Percentiles rank a stretch among this genome's conserved stretches.
phyloP scores from a whole-genome alignment of 2,888 invertebrate species.

The Agrotis puta region DNA sequence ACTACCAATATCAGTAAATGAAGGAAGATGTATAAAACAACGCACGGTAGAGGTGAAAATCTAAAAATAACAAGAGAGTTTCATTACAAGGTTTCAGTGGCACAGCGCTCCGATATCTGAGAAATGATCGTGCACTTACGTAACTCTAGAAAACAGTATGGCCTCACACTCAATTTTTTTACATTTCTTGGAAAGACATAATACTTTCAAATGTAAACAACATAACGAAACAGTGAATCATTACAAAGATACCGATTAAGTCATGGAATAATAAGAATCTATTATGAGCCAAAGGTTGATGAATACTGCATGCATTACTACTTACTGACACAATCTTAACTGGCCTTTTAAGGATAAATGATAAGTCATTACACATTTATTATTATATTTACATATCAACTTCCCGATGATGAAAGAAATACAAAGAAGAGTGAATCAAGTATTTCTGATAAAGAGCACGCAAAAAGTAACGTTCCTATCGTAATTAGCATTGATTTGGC shows the following conservation, averaged over 20 bases:
- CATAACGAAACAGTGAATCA: constrained; percentile 31
- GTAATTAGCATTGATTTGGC: background rate
- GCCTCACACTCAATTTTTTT: background rate
- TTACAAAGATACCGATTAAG: constrained; percentile 25
- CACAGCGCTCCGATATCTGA: constrained; percentile 46
- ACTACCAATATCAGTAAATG: background rate
- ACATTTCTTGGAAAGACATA: background rate
- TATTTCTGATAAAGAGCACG: background rate
- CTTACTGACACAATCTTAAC: constrained; percentile 35
- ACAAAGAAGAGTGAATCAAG: constrained; percentile 28
- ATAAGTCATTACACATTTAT: constrained; percentile 40
- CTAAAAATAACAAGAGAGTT: constrained; percentile 66
- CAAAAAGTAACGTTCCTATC: constrained; percentile 3
- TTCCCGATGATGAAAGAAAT: constrained; percentile 31
- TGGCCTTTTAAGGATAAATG: constrained; percentile 30
- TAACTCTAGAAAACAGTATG: constrained; percentile 42
- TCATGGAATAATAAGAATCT: constrained; percentile 40
- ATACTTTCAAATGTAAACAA: constrained; percentile 13
- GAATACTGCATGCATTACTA: constrained; percentile 38
- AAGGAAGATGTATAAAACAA: constrained; percentile 58
- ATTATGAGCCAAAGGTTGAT: constrained; percentile 24
- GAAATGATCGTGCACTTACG: constrained; percentile 49
- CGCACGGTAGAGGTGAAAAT: constrained; percentile 48
- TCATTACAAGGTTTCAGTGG: constrained; percentile 63
- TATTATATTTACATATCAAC: constrained; percentile 39